phyloP scores from a whole-genome alignment of 2,888 invertebrate genomes.

The Philereme vetulata region DNA sequence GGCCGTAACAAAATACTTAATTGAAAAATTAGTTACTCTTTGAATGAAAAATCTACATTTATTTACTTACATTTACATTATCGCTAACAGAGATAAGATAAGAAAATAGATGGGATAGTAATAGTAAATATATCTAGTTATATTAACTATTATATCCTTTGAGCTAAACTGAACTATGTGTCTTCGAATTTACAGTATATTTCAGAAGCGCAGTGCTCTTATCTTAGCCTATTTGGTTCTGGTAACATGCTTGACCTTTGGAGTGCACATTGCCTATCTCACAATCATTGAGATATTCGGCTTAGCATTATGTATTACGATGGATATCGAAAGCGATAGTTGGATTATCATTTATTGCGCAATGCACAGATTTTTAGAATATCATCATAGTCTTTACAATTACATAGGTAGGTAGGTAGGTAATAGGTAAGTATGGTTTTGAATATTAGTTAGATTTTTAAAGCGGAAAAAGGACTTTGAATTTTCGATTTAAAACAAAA shows the following conservation, averaged over 20 bases:
- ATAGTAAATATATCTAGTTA: not conserved
- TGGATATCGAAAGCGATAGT: slow-evolving; percentile 8
- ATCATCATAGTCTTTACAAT: not conserved
- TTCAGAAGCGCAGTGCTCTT: slow-evolving; percentile 14
- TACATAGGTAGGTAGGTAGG: not conserved
- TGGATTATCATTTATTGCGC: slow-evolving; percentile 4
- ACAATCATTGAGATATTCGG: not conserved
- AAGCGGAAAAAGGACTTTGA: no score
- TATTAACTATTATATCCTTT: slow-evolving; percentile 9
- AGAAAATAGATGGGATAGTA: not conserved
- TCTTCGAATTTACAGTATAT: slow-evolving; percentile 16
- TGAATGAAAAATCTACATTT: slow-evolving; percentile 44
- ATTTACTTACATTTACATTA: slow-evolving; percentile 17
- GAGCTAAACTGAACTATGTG: slow-evolving; percentile 22
- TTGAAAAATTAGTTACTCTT: slow-evolving; percentile 48
- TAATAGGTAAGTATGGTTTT: no score
- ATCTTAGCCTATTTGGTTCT: slow-evolving; percentile 20
- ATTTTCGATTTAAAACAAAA: no score
- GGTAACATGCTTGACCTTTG: slow-evolving; percentile 4
- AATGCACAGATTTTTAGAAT: slow-evolving; percentile 7
- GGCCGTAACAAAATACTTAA: slow-evolving; percentile 14
- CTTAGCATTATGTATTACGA: not conserved
- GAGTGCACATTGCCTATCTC: slow-evolving; percentile 2
- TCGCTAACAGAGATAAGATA: not conserved
- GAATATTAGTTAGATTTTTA: no score